Base-by-base conservation (phyloP, 2,797 vertebrate species). In the Euthynnus affinis region DNA sequence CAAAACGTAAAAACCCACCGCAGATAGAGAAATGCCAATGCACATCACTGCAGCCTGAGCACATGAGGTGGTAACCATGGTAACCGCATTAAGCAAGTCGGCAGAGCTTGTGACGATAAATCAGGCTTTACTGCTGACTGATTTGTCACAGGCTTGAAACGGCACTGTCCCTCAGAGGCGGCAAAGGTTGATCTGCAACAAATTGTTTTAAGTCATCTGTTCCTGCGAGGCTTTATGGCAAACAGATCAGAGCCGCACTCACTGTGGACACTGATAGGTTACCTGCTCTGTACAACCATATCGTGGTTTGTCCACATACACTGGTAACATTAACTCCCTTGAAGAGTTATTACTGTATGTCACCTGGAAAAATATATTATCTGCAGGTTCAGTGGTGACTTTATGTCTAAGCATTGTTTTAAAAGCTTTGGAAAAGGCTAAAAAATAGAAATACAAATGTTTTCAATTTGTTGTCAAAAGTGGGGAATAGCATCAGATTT, bases 51-150 rank as follows among this genome's bases (percentile, higher is more conserved):
- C 57, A 61, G 81, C 55, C 48, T 49, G 57, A 75, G 69, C 23
- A 15, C 52, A 14, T 55, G 23, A 74, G 42, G 12, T 25, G 68
- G 90, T 90, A 82, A 76, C 89, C 89, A 87, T 87, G 83, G 89
- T 40, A 88, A 92, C 89, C 74, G 55, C 61, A 64, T 77, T 53
- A 65, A 55, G 63, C 18, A 14, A 63, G 1, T 25, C 27, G 1
- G 6, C 48, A 10, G 51, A 51, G 69, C n/a, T 57, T 63, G 2
- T 17, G 53, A 69, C 0, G n/a, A 57, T 80, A 67, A 58, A 84
- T 74, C 37, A 46, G 53, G 64, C 6, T 72, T 69, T 49, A 34
- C 57, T 60, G 20, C 29, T 8, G 17, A 40, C 25, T 4, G 51
- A 67, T 81, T 27, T 37, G 25, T 76, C 61, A 27, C 8, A 4